phyloP scores from a whole-genome alignment of 2,888 invertebrate species.

The Siphonodentalium dalli region DNA sequence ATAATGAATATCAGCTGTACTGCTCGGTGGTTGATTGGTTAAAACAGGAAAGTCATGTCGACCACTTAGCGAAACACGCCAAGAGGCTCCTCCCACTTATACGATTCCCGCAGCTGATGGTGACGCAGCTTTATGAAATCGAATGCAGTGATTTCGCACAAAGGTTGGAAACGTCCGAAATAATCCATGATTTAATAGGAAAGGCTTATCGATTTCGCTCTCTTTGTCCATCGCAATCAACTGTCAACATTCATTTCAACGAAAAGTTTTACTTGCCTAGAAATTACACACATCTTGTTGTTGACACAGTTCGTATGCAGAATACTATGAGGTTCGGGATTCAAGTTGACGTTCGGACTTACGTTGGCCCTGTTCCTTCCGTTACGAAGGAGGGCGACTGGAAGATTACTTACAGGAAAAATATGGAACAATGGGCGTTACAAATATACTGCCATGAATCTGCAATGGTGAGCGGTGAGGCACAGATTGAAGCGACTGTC shows the following conservation, averaged over 20 bases:
- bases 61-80: constrained; percentile 35
- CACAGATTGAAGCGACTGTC: constrained; percentile 56
- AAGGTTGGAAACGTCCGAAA: constrained; percentile 31
- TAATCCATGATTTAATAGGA: constrained; percentile 52
- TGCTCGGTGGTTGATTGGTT: constrained; percentile 56
- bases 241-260: constrained; percentile 50
- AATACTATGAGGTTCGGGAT: constrained; percentile 63
- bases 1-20: constrained; percentile 54
- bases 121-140: constrained; percentile 51
- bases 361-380: constrained; percentile 60
- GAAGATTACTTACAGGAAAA: constrained; percentile 64
- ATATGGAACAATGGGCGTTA: constrained; percentile 56
- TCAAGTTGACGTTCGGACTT: constrained; percentile 63
- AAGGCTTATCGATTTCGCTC: constrained; percentile 63
- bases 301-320: constrained; percentile 63
- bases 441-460: constrained; percentile 63
- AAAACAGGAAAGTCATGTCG: constrained; percentile 36
- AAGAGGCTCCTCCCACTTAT: constrained; percentile 56
- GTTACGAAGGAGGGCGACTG: constrained; percentile 59
- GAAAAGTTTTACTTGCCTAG: constrained; percentile 58
- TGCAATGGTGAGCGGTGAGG: constrained; percentile 57
- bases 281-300: constrained; percentile 59
- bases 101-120: constrained; percentile 63
- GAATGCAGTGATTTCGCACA: constrained; percentile 45
- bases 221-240: constrained; percentile 56